These are phyloP conservation scores for Dryas iulia DNA, from an alignment of 1,140 invertebrate species.

Conservation along the genomic window DNA sequence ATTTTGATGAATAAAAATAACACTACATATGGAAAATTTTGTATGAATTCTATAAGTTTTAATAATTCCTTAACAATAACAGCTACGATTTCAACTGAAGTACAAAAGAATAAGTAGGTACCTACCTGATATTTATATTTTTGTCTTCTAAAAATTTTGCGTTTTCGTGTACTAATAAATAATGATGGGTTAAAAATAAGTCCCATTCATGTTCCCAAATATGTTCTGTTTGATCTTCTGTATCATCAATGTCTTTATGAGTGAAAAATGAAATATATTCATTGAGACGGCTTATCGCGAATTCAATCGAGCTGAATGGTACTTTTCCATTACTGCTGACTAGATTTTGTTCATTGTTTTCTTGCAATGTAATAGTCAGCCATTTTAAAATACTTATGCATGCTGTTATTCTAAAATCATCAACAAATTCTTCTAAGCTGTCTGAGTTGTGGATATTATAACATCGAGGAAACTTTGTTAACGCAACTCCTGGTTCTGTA, in stretches of 20 bases:
- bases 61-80: no score
- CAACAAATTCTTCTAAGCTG: conserved; percentile 92
- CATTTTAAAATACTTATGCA: conserved; percentile 91
- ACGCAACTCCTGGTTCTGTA: conserved; percentile 89
- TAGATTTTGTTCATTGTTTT: conserved; percentile 80
- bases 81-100: no score
- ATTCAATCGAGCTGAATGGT: conserved; percentile 87
- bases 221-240: conserved; percentile 80
- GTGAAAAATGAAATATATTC: conserved; percentile 88
- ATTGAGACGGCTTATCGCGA: conserved; percentile 88
- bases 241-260: conserved; percentile 93
- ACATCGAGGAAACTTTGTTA: conserved; percentile 92
- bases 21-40: no score
- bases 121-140: conserved; percentile 63
- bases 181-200: conserved; percentile 89
- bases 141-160: conserved; percentile 76
- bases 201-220: conserved; percentile 93
- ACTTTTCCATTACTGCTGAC: conserved; percentile 83
- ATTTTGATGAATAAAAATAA: no score
- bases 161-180: conserved; percentile 85
- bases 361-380: conserved; percentile 83
- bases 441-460: conserved; percentile 93
- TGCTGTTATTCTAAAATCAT: conserved; percentile 93
- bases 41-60: no score
- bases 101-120: no score